Evolutionary conservation across 2,113 vertebrate genomes (phyloP).

Genomic region (Vimba vimba): DNA sequence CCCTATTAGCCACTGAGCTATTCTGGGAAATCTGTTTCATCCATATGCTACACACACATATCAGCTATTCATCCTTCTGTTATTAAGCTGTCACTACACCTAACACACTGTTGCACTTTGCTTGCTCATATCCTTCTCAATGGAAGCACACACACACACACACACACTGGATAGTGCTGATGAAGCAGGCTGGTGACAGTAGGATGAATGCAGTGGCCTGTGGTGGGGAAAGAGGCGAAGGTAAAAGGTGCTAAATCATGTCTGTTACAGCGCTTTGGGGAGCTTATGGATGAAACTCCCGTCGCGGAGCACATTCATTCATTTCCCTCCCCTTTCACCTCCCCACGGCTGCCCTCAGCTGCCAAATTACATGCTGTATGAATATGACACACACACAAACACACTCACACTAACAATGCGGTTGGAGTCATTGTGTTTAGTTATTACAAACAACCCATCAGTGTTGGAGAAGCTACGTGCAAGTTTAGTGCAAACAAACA

Average conservation of each 20-base stretch:
- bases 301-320: slow-evolving; percentile 48
- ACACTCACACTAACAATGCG: background rate
- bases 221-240: slow-evolving; percentile 39
- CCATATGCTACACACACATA: slow-evolving; percentile 39
- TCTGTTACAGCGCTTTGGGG: slow-evolving; percentile 52
- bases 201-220: slow-evolving; percentile 58
- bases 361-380: slow-evolving; percentile 19
- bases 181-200: slow-evolving; percentile 53
- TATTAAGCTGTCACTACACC: slow-evolving; percentile 31
- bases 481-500: background rate
- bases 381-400: slow-evolving; percentile 33
- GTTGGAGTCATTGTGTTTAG: background rate
- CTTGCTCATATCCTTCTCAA: slow-evolving; percentile 31
- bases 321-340: slow-evolving; percentile 40
- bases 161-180: slow-evolving; percentile 51
- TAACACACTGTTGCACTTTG: slow-evolving; percentile 35
- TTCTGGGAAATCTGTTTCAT: slow-evolving; percentile 34
- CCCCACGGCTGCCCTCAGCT: background rate
- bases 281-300: slow-evolving; percentile 56
- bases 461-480: background rate
- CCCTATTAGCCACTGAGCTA: slow-evolving; percentile 20
- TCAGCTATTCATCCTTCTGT: slow-evolving; percentile 30
- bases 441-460: slow-evolving; percentile 4
- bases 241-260: slow-evolving; percentile 64
- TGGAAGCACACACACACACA: slow-evolving; percentile 39